A percentile compares a stretch with the other conserved stretches of the same genome.
phyloP scores from a whole-genome alignment of 2,888 invertebrate species.

The Unio delphinus region DNA sequence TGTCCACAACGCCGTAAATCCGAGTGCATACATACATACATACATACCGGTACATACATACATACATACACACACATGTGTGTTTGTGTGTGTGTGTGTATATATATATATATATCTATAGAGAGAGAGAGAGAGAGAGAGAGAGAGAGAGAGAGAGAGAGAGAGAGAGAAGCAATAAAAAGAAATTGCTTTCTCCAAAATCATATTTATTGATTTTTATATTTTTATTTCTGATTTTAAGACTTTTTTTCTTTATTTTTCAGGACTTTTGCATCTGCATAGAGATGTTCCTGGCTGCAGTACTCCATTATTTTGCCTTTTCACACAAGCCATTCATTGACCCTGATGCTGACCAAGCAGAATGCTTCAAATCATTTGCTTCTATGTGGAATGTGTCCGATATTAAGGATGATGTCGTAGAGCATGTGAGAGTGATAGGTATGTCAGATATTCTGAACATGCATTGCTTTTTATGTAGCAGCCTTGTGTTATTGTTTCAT shows the following conservation, averaged over 20 bases:
- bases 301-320: conserved; percentile 96
- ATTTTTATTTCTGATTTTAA: background rate
- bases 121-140: too few relatives aligned
- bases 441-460: conserved; percentile 27
- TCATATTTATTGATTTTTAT: background rate
- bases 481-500: background rate
- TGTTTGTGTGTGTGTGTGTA: too few relatives aligned
- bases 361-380: conserved; percentile 82
- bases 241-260: conserved; percentile 17
- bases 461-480: background rate
- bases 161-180: background rate
- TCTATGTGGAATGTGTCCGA: conserved; percentile 99
- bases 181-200: background rate
- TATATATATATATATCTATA: too few relatives aligned
- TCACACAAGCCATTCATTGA: conserved; percentile 89
- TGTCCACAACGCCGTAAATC: too few relatives aligned
- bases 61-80: too few relatives aligned
- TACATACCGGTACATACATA: too few relatives aligned
- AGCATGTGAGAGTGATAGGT: conserved; percentile 92
- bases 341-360: conserved; percentile 32
- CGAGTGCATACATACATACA: too few relatives aligned
- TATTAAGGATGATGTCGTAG: conserved; percentile 91
- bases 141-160: too few relatives aligned
- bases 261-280: conserved; percentile 97
- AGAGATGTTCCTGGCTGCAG: conserved; percentile 96